Evolutionary conservation across 2,113 vertebrate species (phyloP).

Genomic region (Nyctibius bracteatus): DNA sequence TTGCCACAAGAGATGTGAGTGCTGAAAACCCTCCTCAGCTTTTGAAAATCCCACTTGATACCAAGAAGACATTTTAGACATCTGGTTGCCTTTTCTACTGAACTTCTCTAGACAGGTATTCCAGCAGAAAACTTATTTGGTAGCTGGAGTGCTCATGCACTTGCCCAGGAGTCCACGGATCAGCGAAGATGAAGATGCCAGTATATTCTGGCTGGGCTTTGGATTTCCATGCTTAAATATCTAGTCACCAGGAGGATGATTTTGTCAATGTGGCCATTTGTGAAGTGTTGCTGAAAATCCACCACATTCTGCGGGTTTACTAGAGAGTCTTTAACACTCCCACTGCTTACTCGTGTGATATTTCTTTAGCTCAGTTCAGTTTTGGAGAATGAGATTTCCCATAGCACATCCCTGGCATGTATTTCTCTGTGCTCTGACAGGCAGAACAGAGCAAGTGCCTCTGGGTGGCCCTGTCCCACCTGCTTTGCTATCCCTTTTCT

Average conservation of each 20-base stretch:
- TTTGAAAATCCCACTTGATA: background rate
- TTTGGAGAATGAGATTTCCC: background rate
- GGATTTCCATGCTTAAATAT: background rate
- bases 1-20: background rate
- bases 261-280: background rate
- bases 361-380: background rate
- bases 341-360: background rate
- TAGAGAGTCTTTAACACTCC: background rate
- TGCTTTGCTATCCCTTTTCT: background rate
- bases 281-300: background rate
- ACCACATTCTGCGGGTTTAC: background rate
- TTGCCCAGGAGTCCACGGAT: accelerated
- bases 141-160: background rate
- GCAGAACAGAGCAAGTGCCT: background rate
- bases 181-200: accelerated
- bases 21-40: background rate
- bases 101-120: background rate
- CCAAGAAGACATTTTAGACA: background rate
- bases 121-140: background rate
- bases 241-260: background rate
- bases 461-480: background rate
- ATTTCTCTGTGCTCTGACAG: background rate
- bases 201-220: background rate
- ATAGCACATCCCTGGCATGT: background rate
- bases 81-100: background rate